phyloP scores from a whole-genome alignment of 1,140 invertebrate genomes.

The Caenorhabditis elegans region DNA sequence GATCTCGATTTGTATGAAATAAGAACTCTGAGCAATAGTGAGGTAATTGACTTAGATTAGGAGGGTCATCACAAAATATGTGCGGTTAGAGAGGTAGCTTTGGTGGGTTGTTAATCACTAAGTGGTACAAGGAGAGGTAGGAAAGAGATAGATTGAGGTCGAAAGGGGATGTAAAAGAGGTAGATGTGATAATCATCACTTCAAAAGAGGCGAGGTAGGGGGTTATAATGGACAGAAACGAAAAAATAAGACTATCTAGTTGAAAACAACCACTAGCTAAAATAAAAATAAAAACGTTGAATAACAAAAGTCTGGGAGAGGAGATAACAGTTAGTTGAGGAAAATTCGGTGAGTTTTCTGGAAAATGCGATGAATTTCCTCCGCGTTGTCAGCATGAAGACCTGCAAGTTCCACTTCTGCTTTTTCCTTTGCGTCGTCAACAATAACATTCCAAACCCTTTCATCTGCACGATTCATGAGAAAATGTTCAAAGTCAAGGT shows the following conservation, averaged over 20 bases:
- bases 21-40: too few relatives aligned
- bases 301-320: too few relatives aligned
- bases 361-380: too few relatives aligned
- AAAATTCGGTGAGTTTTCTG: too few relatives aligned
- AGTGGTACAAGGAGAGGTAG: neutral
- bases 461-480: neutral
- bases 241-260: neutral
- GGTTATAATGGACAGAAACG: neutral
- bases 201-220: neutral
- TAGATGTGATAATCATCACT: neutral
- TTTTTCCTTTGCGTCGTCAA: too few relatives aligned
- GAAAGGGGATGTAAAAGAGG: neutral
- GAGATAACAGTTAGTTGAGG: too few relatives aligned
- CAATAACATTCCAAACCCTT: too few relatives aligned
- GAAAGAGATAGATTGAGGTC: neutral
- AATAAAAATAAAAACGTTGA: neutral
- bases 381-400: too few relatives aligned
- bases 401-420: too few relatives aligned
- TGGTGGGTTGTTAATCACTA: neutral
- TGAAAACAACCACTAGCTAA: neutral
- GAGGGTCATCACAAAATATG: too few relatives aligned
- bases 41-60: neutral
- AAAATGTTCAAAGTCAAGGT: neutral
- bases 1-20: too few relatives aligned
- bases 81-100: neutral